phyloP scores from a whole-genome alignment of 2,113 vertebrate species.

The Pseudolaguvia tuberculata region DNA sequence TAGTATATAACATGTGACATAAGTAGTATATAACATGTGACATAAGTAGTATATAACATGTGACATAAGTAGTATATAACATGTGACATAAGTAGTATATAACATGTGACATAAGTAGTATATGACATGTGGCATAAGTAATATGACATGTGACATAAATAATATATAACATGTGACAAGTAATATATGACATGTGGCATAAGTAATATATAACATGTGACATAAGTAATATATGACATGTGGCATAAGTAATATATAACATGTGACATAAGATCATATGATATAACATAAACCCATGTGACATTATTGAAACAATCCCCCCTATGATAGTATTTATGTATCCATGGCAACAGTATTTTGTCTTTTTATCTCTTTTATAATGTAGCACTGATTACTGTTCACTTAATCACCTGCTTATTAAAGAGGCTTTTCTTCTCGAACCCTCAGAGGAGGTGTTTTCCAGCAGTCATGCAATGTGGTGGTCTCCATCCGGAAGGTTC shows the following conservation, averaged over 20 bases:
- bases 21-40: neutral
- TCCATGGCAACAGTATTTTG: neutral
- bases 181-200: too few species aligned
- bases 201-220: too few species aligned
- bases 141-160: neutral
- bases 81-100: neutral
- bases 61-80: neutral
- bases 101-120: too few species aligned
- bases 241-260: too few species aligned
- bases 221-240: too few species aligned
- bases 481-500: conserved; percentile 83
- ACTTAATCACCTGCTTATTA: neutral
- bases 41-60: neutral
- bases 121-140: too few species aligned
- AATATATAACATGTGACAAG: neutral
- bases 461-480: conserved; percentile 83
- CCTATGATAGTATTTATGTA: neutral
- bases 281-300: neutral
- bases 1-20: neutral
- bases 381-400: neutral
- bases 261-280: neutral
- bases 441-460: conserved; percentile 93
- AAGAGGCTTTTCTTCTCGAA: neutral
- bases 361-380: neutral
- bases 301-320: neutral